Base-by-base conservation (phyloP, 37 sponge, comb jelly and placozoan species). In the Cliona cf. orientalis region DNA sequence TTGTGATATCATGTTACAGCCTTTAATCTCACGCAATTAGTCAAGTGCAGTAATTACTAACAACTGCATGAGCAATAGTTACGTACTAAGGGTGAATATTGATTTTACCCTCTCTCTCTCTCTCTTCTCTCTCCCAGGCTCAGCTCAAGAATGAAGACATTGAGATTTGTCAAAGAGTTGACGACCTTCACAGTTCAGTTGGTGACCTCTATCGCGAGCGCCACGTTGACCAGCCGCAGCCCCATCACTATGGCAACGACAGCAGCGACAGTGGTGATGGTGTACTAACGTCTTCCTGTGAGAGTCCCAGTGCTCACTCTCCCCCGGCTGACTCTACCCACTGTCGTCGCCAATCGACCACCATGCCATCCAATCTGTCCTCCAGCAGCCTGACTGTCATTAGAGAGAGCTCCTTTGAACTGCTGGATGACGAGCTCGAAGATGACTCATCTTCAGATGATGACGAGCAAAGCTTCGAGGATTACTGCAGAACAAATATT, bases 181-280 rank as follows among this genome's bases (percentile, higher is more conserved):
- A 79, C 0, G 58, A 67, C 69, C 39, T 79, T 26, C 22, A 57
- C 9, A 79, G 40, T 37, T 79, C 80, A 33, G 80, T 79, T n/a
- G 58, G 53, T 19, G 69, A 67, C n/a, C 69, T 79, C 3, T 79
- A 34, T 58, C 22, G 60, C 9, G 26, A 23, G 6, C 12, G 26
- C 14, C 55, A 49, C 14, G 11, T 49, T 11, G 14, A 11, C 55
- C 55, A 49, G 55, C 55, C 55, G 17, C 55, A 49, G 17, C 11
- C 17, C 17, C 11, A 11, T 19, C 55, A 49, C 14, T n/a, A n/a
- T n/a, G n/a, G n/a, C n/a, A n/a, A n/a, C n/a, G n/a, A n/a, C n/a
- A n/a, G n/a, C n/a, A n/a, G n/a, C n/a, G n/a, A n/a, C n/a, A n/a
- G n/a, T n/a, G n/a, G n/a, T n/a, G n/a, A n/a, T n/a, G n/a, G n/a